Evolutionary conservation across 2,888 invertebrate genomes (phyloP), one percentile per base, ranked within the genome.

Genomic region (Drosophila multiciliata): DNA sequence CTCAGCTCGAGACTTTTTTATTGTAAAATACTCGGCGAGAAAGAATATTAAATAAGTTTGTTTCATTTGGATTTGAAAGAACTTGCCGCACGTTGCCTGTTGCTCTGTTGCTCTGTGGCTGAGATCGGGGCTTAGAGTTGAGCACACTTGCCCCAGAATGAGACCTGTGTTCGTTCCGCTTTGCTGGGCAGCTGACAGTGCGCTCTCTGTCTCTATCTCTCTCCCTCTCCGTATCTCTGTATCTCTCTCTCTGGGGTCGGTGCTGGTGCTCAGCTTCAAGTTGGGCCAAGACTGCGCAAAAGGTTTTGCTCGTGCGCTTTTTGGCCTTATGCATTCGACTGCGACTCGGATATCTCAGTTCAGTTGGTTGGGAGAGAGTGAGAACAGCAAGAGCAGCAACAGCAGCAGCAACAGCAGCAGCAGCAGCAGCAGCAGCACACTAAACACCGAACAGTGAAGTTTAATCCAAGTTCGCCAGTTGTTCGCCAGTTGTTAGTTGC

Each of bases 11-110:
- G 29, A 55, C 38, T 54, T 48, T 35, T 66, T 67, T 55, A 17
- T 38, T 38, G 55, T 49, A 61, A 74, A 75, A 69, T 57, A 63
- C 55, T 54, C 36, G 59, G 61, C 71, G 73, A 73, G 68, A 65
- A 76, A 74, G 89, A 89, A 87, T 87, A 87, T 87, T 87, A 89
- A 87, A 79, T 79, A 87, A 85, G 87, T 77, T 66, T 89, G 89
- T 85, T 85, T 85, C 85, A 83, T 72, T 77, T 81, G 82, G 84
- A 83, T 83, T 84, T 89, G 89, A 89, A 83, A 85, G 85, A 85
- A 85, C 84, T 75, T 84, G 89, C 85, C 85, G 85, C 87, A 83
- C 17, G 38, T 29, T 55, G 73, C 69, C 60, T 66, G 64, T 69
- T 73, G 72, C 66, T 55, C 62, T 59, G 38, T 50, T 35, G 58